Base-by-base conservation (phyloP, 2,113 vertebrate species). In the Bubo scandiacus region DNA sequence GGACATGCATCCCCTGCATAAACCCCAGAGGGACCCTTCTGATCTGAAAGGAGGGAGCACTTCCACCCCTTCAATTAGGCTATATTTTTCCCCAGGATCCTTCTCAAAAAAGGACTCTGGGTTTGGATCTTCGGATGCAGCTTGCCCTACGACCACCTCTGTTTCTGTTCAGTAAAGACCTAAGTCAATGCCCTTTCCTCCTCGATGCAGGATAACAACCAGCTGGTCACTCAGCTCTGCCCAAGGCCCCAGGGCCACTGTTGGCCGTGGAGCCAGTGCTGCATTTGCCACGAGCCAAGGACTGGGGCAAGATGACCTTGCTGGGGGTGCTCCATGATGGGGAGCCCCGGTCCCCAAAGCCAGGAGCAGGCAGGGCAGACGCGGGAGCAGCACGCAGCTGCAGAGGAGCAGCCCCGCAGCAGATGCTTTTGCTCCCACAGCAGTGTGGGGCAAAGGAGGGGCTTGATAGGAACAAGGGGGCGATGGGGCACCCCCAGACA, bases 211-310 rank as follows among this genome's bases (percentile, higher is more conserved):
- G 47, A 19, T 18, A 25, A 55, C 52, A 10, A 34, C 26, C 58
- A 38, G 15, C 12, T 29, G 43, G 19, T 23, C 2, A 0, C 55
- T 82, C 32, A 38, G 43, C 52, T 21, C 65, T 66, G 38, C 23
- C 54, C 1, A 5, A 30, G 57, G 19, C 8, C 23, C 36, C 10
- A 10, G 54, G 27, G 27, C 47, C 3, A 2, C 30, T 26, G 26
- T 15, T 2, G 2, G 6, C 30, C 7, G 1, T 1, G 3, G 45
- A 30, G 19, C 43, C 2, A 2, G 6, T 8, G 49, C 49, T 26
- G 23, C 2, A 12, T 67, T 47, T 40, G 27, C 45, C 6, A 3
- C 0, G 2, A 73, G 90, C 57, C 3, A 6, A 78, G 38, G 29
- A n/a, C 8, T 3, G 1, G 73, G 40, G 52, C 1, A 2, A n/a